A percentile compares a stretch with the other conserved stretches of the same genome.
Conservation (phyloP, 2,888 invertebrate genomes). For the Palloptera scutellata region DNA sequence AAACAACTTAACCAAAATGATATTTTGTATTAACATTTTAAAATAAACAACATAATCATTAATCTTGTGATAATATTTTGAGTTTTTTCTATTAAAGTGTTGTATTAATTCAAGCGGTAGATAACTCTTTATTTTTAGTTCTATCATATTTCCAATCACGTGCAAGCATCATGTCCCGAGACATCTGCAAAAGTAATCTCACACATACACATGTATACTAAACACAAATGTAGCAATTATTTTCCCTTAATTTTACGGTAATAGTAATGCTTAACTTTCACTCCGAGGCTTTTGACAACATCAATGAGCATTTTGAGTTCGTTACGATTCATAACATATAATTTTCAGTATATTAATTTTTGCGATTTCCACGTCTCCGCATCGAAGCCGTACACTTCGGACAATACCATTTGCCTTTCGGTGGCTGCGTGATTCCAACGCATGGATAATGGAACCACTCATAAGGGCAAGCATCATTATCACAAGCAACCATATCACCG, state of each 20-base stretch:
- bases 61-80: too few relatives aligned
- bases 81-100: too few relatives aligned
- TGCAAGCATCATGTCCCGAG: too few relatives aligned
- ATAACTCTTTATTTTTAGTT: too few relatives aligned
- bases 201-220: too few relatives aligned
- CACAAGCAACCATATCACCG: constrained; percentile 99
- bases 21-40: too few relatives aligned
- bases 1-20: too few relatives aligned
- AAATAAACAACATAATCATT: too few relatives aligned
- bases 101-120: too few relatives aligned
- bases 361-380: constrained; percentile 83
- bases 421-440: constrained; percentile 94
- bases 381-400: constrained; percentile 91
- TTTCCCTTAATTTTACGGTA: neutral
- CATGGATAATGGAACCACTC: constrained; percentile 99
- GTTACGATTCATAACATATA: neutral
- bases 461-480: constrained; percentile 95
- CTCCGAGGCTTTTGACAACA: constrained; percentile 14
- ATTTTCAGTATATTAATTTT: constrained; percentile 68
- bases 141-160: too few relatives aligned
- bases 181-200: too few relatives aligned
- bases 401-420: constrained; percentile 99
- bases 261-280: constrained; percentile 1
- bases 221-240: too few relatives aligned
- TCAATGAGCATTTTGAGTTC: neutral